These are phyloP conservation scores for Chaetodon trifascialis DNA, from an alignment of 2,113 vertebrate species.

Conservation along the genomic window DNA sequence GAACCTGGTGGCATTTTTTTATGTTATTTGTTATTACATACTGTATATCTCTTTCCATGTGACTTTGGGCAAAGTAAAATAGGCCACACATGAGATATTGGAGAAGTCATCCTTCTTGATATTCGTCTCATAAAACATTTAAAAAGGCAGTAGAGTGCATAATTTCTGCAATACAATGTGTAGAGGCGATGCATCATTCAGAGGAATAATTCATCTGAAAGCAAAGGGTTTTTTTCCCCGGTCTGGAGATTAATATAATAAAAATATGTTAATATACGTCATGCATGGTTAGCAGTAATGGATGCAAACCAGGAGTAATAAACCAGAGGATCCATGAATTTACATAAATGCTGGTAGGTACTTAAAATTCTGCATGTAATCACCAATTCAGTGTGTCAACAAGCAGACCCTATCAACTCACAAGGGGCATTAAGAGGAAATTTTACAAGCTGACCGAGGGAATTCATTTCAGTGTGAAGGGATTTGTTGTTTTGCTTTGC, in stretches of 20 bases:
- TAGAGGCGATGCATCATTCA: background rate
- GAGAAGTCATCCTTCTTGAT: background rate
- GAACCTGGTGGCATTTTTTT: conserved; percentile 17
- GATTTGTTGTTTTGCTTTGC: conserved; percentile 22
- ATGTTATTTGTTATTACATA: conserved; percentile 1
- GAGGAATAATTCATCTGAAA: background rate
- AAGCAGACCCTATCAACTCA: background rate
- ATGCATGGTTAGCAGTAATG: background rate
- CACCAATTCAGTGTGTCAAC: background rate
- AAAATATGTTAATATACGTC: background rate
- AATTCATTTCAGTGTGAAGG: conserved; percentile 6
- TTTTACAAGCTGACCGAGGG: background rate
- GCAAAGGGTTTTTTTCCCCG: background rate
- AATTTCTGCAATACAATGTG: background rate
- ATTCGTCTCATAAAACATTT: background rate
- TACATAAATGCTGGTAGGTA: background rate
- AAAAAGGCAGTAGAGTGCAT: background rate
- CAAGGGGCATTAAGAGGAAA: background rate
- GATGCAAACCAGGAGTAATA: background rate
- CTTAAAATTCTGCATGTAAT: background rate
- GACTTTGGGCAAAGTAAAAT: background rate
- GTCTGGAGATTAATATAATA: background rate
- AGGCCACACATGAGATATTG: background rate
- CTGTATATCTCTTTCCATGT: background rate
- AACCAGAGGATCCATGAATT: background rate